Evolutionary conservation across 2,888 invertebrate genomes (phyloP).

Genomic region (Lacanobia oleracea): DNA sequence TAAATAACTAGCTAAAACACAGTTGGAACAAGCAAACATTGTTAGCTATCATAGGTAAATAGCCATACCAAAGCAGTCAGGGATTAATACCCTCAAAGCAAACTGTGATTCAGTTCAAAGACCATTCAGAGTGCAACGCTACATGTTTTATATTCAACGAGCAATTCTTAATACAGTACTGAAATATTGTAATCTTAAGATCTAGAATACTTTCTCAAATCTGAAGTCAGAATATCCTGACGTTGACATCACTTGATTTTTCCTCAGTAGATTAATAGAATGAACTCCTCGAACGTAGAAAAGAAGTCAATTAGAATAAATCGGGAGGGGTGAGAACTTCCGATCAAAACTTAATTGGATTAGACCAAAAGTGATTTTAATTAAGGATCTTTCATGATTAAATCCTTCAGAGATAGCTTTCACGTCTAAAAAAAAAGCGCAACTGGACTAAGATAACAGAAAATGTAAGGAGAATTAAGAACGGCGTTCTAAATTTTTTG

Average conservation of each 20-base stretch:
- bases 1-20: background rate
- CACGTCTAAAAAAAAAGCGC: background rate
- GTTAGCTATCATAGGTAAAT: too few species aligned
- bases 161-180: background rate
- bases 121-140: constrained; percentile 14
- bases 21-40: background rate
- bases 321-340: constrained; percentile 3
- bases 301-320: constrained; percentile 33
- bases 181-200: constrained; percentile 11
- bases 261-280: too few species aligned
- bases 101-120: constrained; percentile 5
- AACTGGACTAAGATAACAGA: constrained; percentile 15
- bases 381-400: background rate
- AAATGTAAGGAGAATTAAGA: background rate
- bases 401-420: background rate
- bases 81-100: background rate
- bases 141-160: constrained; percentile 24
- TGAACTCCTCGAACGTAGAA: too few species aligned
- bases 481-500: background rate
- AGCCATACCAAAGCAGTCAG: background rate
- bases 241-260: constrained; percentile 26
- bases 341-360: constrained; percentile 16
- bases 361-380: constrained; percentile 2
- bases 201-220: constrained; percentile 15
- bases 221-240: background rate